These are phyloP conservation scores for Epirrhoe alternata DNA, from an alignment of 2,888 invertebrate species.

Conservation along the genomic window DNA sequence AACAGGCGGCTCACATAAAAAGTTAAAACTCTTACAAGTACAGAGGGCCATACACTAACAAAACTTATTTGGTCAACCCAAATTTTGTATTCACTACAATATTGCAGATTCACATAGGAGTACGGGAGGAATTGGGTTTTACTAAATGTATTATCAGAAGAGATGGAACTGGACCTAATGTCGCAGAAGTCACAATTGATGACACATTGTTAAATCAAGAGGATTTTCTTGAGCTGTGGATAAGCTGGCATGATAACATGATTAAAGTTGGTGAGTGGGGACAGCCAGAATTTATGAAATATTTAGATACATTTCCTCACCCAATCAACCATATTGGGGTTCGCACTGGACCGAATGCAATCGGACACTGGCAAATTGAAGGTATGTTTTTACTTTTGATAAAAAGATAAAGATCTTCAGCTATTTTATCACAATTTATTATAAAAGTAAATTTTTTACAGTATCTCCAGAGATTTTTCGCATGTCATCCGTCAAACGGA, in stretches of 20 bases:
- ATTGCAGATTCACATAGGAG: slow-evolving; percentile 87
- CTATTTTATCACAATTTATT: too few species aligned
- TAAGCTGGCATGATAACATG: slow-evolving; percentile 86
- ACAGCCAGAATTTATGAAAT: slow-evolving; percentile 86
- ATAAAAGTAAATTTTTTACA: slow-evolving; percentile 17
- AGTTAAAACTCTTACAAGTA: too few species aligned
- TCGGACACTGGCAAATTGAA: slow-evolving; percentile 89
- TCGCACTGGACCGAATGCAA: slow-evolving; percentile 91
- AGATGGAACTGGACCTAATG: slow-evolving; percentile 88
- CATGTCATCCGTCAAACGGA: slow-evolving; percentile 19
- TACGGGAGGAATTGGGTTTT: slow-evolving; percentile 87
- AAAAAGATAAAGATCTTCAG: too few species aligned
- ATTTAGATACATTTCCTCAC: slow-evolving; percentile 85
- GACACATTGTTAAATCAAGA: slow-evolving; percentile 83
- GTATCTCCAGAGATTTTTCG: slow-evolving; percentile 30
- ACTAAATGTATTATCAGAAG: slow-evolving; percentile 89
- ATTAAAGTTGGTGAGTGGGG: slow-evolving; percentile 86
- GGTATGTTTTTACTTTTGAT: slow-evolving; percentile 60
- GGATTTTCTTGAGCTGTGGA: slow-evolving; percentile 90
- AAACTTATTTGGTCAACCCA: too few species aligned
- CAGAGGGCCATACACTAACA: too few species aligned
- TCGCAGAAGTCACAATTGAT: slow-evolving; percentile 85
- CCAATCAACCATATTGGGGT: slow-evolving; percentile 85
- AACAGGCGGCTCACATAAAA: too few species aligned
- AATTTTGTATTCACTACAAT: neutral